These are phyloP conservation scores for Phania funesta DNA, from an alignment of 2,888 invertebrate species.

Conservation along the genomic window DNA sequence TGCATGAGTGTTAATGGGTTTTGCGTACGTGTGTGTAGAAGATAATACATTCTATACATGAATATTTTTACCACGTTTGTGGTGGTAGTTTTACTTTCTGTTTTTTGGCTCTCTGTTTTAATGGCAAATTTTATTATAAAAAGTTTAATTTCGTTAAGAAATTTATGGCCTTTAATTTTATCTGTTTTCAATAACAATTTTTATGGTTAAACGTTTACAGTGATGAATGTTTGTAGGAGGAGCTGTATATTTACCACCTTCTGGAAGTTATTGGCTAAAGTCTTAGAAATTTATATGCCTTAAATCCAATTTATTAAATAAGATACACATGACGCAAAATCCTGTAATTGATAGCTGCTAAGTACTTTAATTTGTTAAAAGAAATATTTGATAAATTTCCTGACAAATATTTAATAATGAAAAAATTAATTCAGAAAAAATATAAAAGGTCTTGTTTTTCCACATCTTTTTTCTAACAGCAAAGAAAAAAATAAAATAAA, in stretches of 20 bases:
- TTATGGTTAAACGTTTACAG: neutral
- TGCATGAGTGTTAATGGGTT: neutral
- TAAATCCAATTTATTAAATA: too few relatives aligned
- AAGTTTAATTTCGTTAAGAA: conserved; percentile 39
- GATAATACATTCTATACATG: neutral
- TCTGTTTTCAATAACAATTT: neutral
- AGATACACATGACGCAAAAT: too few relatives aligned
- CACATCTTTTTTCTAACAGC: too few relatives aligned
- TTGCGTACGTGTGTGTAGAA: neutral
- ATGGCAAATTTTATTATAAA: conserved; percentile 17
- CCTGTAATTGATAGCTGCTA: too few relatives aligned
- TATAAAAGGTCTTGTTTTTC: too few relatives aligned
- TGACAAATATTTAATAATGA: too few relatives aligned
- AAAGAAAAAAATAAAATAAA: too few relatives aligned
- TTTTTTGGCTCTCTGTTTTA: neutral
- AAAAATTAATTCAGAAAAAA: too few relatives aligned
- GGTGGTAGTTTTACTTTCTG: neutral
- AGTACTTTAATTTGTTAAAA: too few relatives aligned
- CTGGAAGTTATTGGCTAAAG: neutral
- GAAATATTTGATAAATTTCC: too few relatives aligned
- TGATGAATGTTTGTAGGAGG: neutral
- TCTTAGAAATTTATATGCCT: neutral
- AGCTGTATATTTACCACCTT: neutral
- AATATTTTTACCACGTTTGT: neutral
- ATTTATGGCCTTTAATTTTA: conserved; percentile 36